Base-by-base conservation (phyloP, 1,140 invertebrate species). In the Cherax quadricarinatus region DNA sequence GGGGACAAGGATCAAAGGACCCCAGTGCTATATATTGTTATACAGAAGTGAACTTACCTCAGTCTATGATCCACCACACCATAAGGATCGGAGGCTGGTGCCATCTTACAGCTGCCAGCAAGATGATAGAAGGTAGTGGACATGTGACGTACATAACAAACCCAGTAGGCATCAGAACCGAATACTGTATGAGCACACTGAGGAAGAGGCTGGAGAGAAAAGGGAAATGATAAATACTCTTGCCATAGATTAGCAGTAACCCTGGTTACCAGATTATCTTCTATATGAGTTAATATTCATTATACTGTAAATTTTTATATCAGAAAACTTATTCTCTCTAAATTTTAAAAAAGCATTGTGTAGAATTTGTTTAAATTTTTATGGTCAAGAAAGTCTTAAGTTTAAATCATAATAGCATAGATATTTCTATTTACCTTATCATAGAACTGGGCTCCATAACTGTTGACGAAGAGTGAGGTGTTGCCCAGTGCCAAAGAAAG, bases 21-120 rank as follows among this genome's bases (percentile, higher is more conserved):
- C 30, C 2, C 2, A 41, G 30, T 41, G n/a, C n/a, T n/a, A n/a
- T n/a, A n/a, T n/a, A n/a, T n/a, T n/a, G n/a, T n/a, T n/a, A n/a
- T n/a, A n/a, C n/a, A n/a, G n/a, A n/a, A n/a, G n/a, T n/a, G 53
- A 14, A 82, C 82, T 79, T n/a, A 94, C 95, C 95, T 95, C 6
- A 96, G 93, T 92, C 94, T 89, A 5, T 94, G 94, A 88, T 96
- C 95, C 1, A 96, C 95, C 9, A 96, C 95, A 21, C 95, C 94
- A 21, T 85, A 57, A 0, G 92, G 85, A 83, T 95, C 94, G 10
- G 75, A 82, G 1, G 93, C 92, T 12, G 93, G 93, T 6, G 95
- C 95, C 95, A 96, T 96, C 86, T 95, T 95, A 91, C 95, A 95
- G 5, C 95, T 95, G 4, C 95, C 95, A 0, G 94, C 94, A 14